Conservation (phyloP, 2,113 vertebrate genomes). For the Calyptomena viridis region DNA sequence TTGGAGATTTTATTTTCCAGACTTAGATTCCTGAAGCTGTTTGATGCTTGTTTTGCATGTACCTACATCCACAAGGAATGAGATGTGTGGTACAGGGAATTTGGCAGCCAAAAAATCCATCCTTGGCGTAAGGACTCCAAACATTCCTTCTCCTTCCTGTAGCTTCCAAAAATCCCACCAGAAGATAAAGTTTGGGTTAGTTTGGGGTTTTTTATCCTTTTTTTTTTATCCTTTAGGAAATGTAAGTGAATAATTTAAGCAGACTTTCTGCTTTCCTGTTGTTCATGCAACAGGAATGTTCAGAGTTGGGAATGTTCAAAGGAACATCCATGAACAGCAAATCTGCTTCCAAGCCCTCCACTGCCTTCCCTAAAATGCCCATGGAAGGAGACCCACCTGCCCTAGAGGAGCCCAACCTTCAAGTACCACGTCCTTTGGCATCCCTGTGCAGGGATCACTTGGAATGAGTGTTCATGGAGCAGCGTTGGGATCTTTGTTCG, state of each 20-base stretch:
- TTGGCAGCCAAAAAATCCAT: background rate
- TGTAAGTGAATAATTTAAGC: background rate
- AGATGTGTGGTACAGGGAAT: background rate
- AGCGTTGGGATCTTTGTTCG: fast-evolving
- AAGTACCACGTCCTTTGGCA: background rate
- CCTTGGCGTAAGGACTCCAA: background rate
- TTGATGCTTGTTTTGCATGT: background rate
- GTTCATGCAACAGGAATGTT: no score
- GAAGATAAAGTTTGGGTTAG: background rate
- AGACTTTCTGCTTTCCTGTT: background rate
- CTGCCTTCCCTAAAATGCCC: background rate
- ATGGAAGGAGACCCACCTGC: background rate
- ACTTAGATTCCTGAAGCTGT: background rate
- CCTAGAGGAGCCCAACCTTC: background rate
- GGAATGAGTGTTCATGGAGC: background rate
- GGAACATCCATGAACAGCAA: background rate
- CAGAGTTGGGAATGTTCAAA: background rate
- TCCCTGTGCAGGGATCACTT: background rate
- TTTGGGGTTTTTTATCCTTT: background rate
- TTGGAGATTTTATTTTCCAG: background rate
- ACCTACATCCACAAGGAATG: background rate
- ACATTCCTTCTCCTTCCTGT: background rate
- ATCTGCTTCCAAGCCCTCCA: background rate
- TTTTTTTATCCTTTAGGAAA: background rate
- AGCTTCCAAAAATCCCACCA: background rate